A percentile compares a stretch with the other conserved stretches of the same genome.
phyloP scores from a whole-genome alignment of 2,888 invertebrate genomes.

The Ethmia dodecea region DNA sequence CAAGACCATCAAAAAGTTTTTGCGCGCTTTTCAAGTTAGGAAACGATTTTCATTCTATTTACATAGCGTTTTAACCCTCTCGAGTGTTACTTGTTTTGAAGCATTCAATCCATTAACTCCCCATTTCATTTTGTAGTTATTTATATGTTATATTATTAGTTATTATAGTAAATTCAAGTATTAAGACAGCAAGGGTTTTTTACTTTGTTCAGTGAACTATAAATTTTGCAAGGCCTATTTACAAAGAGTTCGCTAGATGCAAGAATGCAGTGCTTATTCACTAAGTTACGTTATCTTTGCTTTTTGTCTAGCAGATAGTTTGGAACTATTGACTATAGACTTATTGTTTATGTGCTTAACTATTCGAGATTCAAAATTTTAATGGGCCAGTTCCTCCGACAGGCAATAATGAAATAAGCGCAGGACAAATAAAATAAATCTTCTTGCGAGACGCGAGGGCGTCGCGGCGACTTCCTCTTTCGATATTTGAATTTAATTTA shows the following conservation, averaged over 20 bases:
- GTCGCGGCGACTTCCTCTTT: constrained; percentile 70
- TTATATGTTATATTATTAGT: too few species aligned
- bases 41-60: constrained; percentile 59
- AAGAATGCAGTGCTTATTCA: too few species aligned
- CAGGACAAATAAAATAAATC: constrained; percentile 78
- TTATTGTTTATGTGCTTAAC: too few species aligned
- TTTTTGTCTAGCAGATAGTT: too few species aligned
- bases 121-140: constrained; percentile 20
- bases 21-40: constrained; percentile 52
- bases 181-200: too few species aligned
- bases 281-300: too few species aligned
- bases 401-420: constrained; percentile 75
- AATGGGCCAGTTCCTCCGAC: constrained; percentile 51
- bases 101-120: constrained; percentile 50
- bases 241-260: too few species aligned
- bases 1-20: constrained; percentile 60
- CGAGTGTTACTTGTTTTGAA: constrained; percentile 47
- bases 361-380: constrained; percentile 38
- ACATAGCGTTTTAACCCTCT: constrained; percentile 55
- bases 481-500: constrained; percentile 78
- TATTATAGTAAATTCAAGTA: too few species aligned
- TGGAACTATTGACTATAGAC: too few species aligned
- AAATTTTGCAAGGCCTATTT: too few species aligned
- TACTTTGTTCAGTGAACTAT: too few species aligned
- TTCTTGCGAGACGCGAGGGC: constrained; percentile 60